These are phyloP conservation scores for Myxocyprinus asiaticus DNA, from an alignment of 2,113 vertebrate species.

Conservation along the genomic window DNA sequence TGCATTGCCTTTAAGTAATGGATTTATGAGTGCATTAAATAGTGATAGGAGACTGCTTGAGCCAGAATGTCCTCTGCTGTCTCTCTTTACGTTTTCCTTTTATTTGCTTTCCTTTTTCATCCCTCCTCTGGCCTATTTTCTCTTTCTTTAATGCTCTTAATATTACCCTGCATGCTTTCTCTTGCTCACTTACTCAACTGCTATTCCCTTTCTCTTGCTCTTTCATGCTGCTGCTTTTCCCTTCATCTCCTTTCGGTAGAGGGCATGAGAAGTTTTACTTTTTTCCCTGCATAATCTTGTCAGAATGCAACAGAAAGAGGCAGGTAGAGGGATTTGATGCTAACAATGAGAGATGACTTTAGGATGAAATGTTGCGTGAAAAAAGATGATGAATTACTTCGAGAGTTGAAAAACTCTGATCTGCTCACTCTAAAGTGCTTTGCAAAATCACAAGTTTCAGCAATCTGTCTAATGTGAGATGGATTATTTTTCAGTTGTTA, in stretches of 20 bases:
- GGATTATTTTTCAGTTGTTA: neutral
- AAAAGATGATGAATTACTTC: neutral
- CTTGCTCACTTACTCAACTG: constrained; percentile 30
- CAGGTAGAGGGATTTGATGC: constrained; percentile 2
- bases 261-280: constrained; percentile 29
- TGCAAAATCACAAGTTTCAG: neutral
- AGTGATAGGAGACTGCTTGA: constrained; percentile 61
- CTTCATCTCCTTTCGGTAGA: constrained; percentile 44
- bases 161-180: constrained; percentile 13
- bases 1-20: constrained; percentile 78
- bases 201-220: constrained; percentile 46
- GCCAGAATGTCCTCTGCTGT: constrained; percentile 64
- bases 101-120: constrained; percentile 36
- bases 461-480: neutral
- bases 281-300: constrained; percentile 48
- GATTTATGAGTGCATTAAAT: constrained; percentile 81
- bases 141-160: neutral
- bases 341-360: constrained; percentile 28
- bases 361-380: constrained; percentile 11
- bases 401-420: constrained; percentile 12
- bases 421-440: constrained; percentile 7
- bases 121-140: neutral
- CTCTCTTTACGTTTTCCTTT: neutral
- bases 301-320: constrained; percentile 11
- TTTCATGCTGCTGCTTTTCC: constrained; percentile 51